Evolutionary conservation across 1,140 invertebrate genomes (phyloP), one percentile per base, ranked within the genome.

Genomic region (Sitophilus oryzae): DNA sequence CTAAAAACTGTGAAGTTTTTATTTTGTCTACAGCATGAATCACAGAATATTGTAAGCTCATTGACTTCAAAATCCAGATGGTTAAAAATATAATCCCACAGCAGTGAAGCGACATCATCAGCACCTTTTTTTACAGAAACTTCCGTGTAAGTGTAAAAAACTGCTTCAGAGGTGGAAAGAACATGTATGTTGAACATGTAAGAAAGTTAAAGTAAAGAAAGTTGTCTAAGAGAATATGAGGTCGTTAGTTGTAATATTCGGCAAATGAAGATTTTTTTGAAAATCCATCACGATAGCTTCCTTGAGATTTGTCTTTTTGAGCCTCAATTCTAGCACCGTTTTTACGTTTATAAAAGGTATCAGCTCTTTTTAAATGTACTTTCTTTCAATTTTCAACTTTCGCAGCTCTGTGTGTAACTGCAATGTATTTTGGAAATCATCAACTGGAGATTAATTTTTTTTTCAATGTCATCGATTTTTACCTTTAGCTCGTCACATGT

Each of bases 181-280:
- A 47, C 41, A 43, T 60, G 53, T 35, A 64, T 63, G 56, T 64
- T 64, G 34, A 64, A 60, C 14, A 18, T n/a, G n/a, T n/a, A n/a
- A n/a, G n/a, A n/a, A n/a, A n/a, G n/a, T n/a, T n/a, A 15, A 21
- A 25, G 52, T 11, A 58, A n/a, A 3, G 34, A 20, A 18, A 53
- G 34, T 16, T 53, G 52, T 2, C 58, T 18, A 38, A 47, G 60
- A 42, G 60, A 64, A 43, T 62, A 60, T n/a, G n/a, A 60, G 48
- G 25, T 62, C 62, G 20, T 60, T 60, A 8, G 51, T 62, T 25
- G 48, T 19, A 48, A 58, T 61, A 23, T 62, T 62, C 30, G 52
- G 58, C 8, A 53, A 11, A 6, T 41, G 41, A 18, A 62, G 20
- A 11, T 62, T 61, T 53, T 61, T 62, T 23, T 40, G 18, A 47